phyloP scores from a whole-genome alignment of 2,113 vertebrate species.

The Motacilla alba region DNA sequence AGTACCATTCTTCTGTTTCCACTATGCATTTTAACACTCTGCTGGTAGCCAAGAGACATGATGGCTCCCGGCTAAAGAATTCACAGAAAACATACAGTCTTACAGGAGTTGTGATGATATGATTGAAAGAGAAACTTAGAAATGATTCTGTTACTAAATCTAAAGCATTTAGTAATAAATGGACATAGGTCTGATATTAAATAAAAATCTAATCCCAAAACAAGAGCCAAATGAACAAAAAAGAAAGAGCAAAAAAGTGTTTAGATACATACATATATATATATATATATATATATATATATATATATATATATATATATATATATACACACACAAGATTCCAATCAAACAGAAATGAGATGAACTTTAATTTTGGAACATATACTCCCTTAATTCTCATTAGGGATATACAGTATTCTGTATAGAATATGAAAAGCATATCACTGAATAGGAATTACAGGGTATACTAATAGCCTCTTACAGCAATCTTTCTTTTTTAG shows the following conservation, averaged over 20 bases:
- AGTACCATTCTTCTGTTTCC: not conserved
- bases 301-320: too few species aligned
- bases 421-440: not conserved
- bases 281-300: accelerated
- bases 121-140: not conserved
- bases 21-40: not conserved
- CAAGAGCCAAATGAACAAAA: not conserved
- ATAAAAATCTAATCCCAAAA: not conserved
- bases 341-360: not conserved
- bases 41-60: not conserved
- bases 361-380: not conserved
- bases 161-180: not conserved
- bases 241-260: not conserved
- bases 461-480: not conserved
- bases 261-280: not conserved
- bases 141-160: not conserved
- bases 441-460: not conserved
- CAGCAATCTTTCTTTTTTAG: not conserved
- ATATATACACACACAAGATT: not conserved
- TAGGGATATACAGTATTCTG: not conserved
- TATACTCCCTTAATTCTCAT: not conserved
- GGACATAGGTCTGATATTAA: not conserved
- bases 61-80: not conserved
- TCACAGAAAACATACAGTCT: not conserved
- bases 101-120: not conserved